These are phyloP conservation scores for Euura lappo DNA, from an alignment of 1,140 invertebrate species.

Conservation along the genomic window DNA sequence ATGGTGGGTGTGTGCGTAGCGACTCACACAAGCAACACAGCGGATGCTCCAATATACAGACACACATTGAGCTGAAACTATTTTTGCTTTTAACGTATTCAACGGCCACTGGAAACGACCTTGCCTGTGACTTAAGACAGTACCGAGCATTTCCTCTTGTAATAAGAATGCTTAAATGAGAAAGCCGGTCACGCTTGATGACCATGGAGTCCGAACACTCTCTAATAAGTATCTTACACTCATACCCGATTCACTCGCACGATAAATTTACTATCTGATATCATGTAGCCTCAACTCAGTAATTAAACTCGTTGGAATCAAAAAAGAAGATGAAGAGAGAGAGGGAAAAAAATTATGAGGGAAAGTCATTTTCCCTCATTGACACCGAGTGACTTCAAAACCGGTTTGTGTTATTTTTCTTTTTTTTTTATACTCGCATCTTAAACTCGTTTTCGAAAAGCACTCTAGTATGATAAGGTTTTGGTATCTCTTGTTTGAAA, in stretches of 20 bases:
- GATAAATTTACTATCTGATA: constrained; percentile 46
- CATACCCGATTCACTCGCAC: constrained; percentile 18
- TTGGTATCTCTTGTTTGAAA: too few species aligned
- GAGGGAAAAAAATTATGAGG: neutral
- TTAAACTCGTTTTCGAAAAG: too few species aligned
- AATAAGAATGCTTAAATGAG: constrained; percentile 53
- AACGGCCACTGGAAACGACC: constrained; percentile 29
- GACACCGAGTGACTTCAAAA: too few species aligned
- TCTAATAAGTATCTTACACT: constrained; percentile 57
- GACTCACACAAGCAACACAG: neutral
- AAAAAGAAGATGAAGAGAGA: neutral
- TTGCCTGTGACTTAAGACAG: constrained; percentile 20
- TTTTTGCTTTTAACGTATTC: constrained; percentile 4
- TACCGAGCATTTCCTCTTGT: constrained; percentile 46
- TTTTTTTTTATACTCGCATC: too few species aligned
- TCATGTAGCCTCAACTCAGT: neutral
- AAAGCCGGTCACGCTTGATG: constrained; percentile 61
- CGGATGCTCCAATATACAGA: neutral
- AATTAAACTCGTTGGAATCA: neutral
- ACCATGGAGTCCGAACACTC: constrained; percentile 61
- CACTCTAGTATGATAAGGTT: too few species aligned
- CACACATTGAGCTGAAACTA: constrained; percentile 8
- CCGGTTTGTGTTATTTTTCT: too few species aligned
- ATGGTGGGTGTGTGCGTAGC: neutral
- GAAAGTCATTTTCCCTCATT: neutral